Base-by-base conservation (phyloP, 1,140 invertebrate species). In the Zaprionus kolodkinae region DNA sequence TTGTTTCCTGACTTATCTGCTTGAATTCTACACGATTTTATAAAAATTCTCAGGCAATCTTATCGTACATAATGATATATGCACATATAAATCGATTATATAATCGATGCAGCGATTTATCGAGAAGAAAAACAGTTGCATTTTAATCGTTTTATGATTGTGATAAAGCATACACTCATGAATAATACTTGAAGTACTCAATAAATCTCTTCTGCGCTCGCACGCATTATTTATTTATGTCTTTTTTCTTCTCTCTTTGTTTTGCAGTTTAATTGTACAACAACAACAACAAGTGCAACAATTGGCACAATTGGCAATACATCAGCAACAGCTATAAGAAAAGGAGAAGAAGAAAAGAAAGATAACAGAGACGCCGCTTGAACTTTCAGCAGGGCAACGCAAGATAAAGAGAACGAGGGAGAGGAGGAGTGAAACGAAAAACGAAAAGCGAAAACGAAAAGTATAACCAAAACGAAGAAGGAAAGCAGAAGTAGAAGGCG, bases 241-340 rank as follows among this genome's bases (percentile, higher is more conserved):
- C 3, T 30, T 30, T 30, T 5, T 30, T 30, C 4, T 48, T 25
- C 21, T 66, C 9, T 68, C 48, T 35, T 40, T 69, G 54, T 13
- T 69, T 84, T 84, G 72, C 85, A 88, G 84, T 72, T 78, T 78
- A 89, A 84, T 89, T 89, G 80, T 89, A 75, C 76, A 85, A 85
- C 81, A 79, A 76, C 60, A 78, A 72, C 67, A 83, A 72, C 76
- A 83, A 79, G 79, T 54, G 69, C 72, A 77, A 77, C 83, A 88
- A 87, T 88, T 87, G 83, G 77, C 76, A 87, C 84, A 87, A 88
- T 87, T 88, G 84, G 85, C 85, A 63, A 88, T 88, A 87, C 84
- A 87, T 87, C 84, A 87, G 84, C 33, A 79, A 30, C 35, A 77
- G 35, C 43, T 33, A 25, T 25, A 69, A 12, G 9, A 87, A 74